These are phyloP conservation scores for Chaenodraco wilsoni DNA, from an alignment of 2,797 vertebrate species.

Conservation along the genomic window DNA sequence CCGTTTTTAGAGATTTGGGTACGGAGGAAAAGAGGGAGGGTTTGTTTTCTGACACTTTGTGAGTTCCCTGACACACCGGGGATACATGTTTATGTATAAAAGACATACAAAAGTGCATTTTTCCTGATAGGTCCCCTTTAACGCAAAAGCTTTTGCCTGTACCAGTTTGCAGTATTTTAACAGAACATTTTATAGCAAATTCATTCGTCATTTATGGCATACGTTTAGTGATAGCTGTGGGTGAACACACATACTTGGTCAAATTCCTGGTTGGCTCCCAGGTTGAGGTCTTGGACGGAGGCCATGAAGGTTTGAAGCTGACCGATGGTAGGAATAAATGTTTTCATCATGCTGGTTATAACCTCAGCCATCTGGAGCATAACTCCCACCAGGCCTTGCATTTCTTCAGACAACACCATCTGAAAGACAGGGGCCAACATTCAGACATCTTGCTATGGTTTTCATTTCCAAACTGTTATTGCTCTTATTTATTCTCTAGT, in stretches of 20 bases:
- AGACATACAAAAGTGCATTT: too few relatives aligned
- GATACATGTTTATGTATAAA: too few relatives aligned
- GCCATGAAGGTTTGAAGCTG: constrained; percentile 73
- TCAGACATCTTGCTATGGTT: background rate
- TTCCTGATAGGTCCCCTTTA: too few relatives aligned
- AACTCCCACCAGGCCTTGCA: constrained; percentile 70
- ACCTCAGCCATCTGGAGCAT: constrained; percentile 67
- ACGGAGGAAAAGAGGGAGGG: too few relatives aligned
- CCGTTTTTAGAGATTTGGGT: too few relatives aligned
- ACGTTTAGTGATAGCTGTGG: background rate
- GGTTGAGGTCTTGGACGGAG: constrained; percentile 68
- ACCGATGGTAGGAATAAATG: constrained; percentile 68
- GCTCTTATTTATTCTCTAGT: background rate
- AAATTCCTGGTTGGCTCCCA: constrained; percentile 65
- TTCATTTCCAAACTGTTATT: background rate
- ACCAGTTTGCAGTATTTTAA: background rate
- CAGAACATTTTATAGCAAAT: background rate
- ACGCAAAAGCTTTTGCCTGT: background rate
- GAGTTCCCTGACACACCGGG: too few relatives aligned
- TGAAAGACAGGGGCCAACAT: constrained; percentile 50
- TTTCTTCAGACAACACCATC: constrained; percentile 79
- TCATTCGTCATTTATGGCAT: background rate
- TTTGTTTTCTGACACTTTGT: too few relatives aligned
- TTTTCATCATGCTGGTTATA: constrained; percentile 69
- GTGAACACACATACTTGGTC: constrained; percentile 54